phyloP scores from a whole-genome alignment of 2,888 invertebrate species.

The Megaustenia siamemsis region DNA sequence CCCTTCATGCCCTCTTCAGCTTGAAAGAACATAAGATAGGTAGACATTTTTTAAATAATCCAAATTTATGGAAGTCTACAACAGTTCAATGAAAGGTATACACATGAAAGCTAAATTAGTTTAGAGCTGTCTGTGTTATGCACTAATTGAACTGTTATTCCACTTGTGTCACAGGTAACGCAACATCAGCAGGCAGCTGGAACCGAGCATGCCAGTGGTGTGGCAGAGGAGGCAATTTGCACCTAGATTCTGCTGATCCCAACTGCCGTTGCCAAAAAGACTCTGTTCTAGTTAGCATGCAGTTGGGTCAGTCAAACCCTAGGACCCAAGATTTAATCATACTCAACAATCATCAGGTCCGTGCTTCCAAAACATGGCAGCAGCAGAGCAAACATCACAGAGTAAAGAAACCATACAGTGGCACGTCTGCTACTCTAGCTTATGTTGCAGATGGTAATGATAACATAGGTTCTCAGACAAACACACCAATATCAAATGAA shows the following conservation, averaged over 20 bases:
- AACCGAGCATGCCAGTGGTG: slow-evolving; percentile 70
- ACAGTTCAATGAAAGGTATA: too few relatives aligned
- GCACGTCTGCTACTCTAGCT: background rate
- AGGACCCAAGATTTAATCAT: slow-evolving; percentile 28
- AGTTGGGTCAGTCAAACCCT: slow-evolving; percentile 50
- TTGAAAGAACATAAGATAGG: too few relatives aligned
- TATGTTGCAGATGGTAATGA: background rate
- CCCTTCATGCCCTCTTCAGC: too few relatives aligned
- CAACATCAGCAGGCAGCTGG: slow-evolving; percentile 58
- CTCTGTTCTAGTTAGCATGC: slow-evolving; percentile 59
- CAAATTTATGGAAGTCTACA: too few relatives aligned
- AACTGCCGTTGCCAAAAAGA: slow-evolving; percentile 74
- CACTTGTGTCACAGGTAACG: slow-evolving; percentile 48
- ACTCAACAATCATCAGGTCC: background rate
- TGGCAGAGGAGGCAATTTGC: slow-evolving; percentile 73
- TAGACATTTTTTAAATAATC: too few relatives aligned
- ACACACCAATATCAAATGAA: background rate
- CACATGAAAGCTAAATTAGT: slow-evolving; percentile 11
- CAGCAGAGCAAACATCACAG: background rate
- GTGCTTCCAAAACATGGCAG: background rate
- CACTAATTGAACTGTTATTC: slow-evolving; percentile 34
- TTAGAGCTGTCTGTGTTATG: background rate
- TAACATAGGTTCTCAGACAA: background rate
- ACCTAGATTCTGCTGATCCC: slow-evolving; percentile 68
- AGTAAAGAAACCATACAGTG: background rate